phyloP scores from a whole-genome alignment of 2,888 invertebrate genomes.

The Pogonocherus hispidulus region DNA sequence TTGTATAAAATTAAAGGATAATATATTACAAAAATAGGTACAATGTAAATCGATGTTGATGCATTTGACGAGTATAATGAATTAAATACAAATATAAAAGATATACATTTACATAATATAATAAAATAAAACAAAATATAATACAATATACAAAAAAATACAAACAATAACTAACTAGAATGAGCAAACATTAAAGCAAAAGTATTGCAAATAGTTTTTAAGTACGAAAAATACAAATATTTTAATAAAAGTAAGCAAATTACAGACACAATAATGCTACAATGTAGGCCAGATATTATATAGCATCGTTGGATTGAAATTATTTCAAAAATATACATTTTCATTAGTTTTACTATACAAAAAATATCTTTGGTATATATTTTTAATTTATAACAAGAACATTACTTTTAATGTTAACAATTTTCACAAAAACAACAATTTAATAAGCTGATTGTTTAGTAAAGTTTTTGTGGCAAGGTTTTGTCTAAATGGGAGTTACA shows the following conservation, averaged over 20 bases:
- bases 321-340: slow-evolving; percentile 64
- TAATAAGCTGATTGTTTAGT: slow-evolving; percentile 51
- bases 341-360: slow-evolving; percentile 63
- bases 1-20: slow-evolving; percentile 43
- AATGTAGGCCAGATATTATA: slow-evolving; percentile 47
- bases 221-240: slow-evolving; percentile 54
- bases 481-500: slow-evolving; percentile 10
- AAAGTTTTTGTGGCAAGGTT: slow-evolving; percentile 31
- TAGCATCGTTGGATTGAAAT: slow-evolving; percentile 57
- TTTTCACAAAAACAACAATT: slow-evolving; percentile 52
- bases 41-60: slow-evolving; percentile 40
- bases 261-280: slow-evolving; percentile 38
- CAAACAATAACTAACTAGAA: slow-evolving; percentile 54
- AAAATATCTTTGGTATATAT: slow-evolving; percentile 68
- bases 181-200: slow-evolving; percentile 56
- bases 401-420: slow-evolving; percentile 55
- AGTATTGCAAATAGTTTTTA: slow-evolving; percentile 48
- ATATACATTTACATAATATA: slow-evolving; percentile 36
- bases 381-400: slow-evolving; percentile 65
- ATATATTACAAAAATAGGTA: slow-evolving; percentile 45
- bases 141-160: slow-evolving; percentile 57
- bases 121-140: slow-evolving; percentile 41
- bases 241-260: slow-evolving; percentile 46
- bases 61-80: slow-evolving; percentile 24
- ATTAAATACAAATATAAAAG: slow-evolving; percentile 35